Conservation (phyloP, 1,140 invertebrate species). For the Drosophila lacteicornis region DNA sequence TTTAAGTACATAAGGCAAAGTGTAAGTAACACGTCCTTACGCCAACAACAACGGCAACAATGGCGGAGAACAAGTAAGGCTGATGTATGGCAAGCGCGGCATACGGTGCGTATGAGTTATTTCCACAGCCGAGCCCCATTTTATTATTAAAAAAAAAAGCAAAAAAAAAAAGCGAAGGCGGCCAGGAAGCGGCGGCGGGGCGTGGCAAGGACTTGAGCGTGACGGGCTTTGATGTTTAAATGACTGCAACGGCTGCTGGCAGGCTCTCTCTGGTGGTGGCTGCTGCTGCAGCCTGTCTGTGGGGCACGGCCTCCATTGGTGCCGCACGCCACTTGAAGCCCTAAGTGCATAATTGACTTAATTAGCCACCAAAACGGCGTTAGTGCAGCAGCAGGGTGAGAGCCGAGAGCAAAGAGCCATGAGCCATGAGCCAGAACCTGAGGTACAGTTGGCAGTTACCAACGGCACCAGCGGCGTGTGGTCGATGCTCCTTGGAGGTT, state of each 20-base stretch:
- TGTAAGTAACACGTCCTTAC: conserved; percentile 80
- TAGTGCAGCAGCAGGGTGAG: conserved; percentile 42
- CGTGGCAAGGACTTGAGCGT: conserved; percentile 56
- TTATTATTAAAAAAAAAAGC: conserved; percentile 74
- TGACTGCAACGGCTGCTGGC: conserved; percentile 61
- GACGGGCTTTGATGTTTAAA: conserved; percentile 81
- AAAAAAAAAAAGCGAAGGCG: conserved; percentile 9
- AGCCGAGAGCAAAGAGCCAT: conserved; percentile 1
- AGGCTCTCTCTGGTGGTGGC: conserved; percentile 8
- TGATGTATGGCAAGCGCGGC: conserved; percentile 77
- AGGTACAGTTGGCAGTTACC: conserved; percentile 46
- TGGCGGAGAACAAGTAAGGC: conserved; percentile 31
- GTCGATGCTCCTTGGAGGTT: conserved; percentile 62
- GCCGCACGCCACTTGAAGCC: conserved; percentile 76
- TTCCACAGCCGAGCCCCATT: conserved; percentile 71
- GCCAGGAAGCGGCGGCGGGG: conserved; percentile 26
- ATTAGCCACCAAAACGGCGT: conserved; percentile 80
- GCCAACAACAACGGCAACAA: conserved; percentile 39
- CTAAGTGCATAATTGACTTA: conserved; percentile 83
- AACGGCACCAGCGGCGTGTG: conserved; percentile 14
- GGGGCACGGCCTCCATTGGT: conserved; percentile 44
- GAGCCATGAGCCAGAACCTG: conserved; percentile 29
- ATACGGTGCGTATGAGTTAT: conserved; percentile 83
- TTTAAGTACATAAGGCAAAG: conserved; percentile 73
- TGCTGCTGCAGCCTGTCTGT: conserved; percentile 30